Evolutionary conservation across 2,888 invertebrate species (phyloP), one percentile per base, ranked within the genome.

Genomic region (Macrophya alboannulata): DNA sequence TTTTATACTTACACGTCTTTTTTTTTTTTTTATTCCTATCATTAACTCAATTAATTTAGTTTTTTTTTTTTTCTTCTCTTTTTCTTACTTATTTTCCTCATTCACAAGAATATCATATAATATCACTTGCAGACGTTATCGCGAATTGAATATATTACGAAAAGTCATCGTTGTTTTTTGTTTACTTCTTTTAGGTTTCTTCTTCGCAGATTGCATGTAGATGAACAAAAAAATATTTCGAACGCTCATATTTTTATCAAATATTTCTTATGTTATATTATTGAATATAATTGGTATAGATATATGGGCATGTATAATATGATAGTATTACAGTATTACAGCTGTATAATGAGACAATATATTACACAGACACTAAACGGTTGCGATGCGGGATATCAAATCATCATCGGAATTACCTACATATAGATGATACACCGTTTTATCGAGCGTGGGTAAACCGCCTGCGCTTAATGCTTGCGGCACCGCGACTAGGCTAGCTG

Each of bases 381-480:
- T 68, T 68, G 31, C 31, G 37, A 68, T 68, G 37, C 68, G 68
- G 37, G 68, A 68, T 68, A 68, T 68, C 37, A 25, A 68, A 68
- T 68, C 68, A 37, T 68, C 37, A 37, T 68, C 68, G 68, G 25
- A 68, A 68, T 68, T 37, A 37, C 15, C 37, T 55, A 55, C n/a
- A n/a, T 55, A 68, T 68, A 68, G 68, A 37, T 55, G 15, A 55
- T 68, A 68, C 15, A 68, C 68, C 37, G 68, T 68, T 68, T 68
- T 68, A 37, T 68, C 68, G 68, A 68, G 68, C 37, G 68, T 68
- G 37, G 68, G 31, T 68, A 31, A 31, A 62, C 62, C 68, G 31
- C 31, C 68, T 68, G 37, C 37, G 68, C 68, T 37, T 68, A 68
- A 68, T 68, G 15, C 31, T 68, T 37, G 62, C 12, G 37, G 68